Conservation (phyloP, 2,113 vertebrate species). For the Lathamus discolor region DNA sequence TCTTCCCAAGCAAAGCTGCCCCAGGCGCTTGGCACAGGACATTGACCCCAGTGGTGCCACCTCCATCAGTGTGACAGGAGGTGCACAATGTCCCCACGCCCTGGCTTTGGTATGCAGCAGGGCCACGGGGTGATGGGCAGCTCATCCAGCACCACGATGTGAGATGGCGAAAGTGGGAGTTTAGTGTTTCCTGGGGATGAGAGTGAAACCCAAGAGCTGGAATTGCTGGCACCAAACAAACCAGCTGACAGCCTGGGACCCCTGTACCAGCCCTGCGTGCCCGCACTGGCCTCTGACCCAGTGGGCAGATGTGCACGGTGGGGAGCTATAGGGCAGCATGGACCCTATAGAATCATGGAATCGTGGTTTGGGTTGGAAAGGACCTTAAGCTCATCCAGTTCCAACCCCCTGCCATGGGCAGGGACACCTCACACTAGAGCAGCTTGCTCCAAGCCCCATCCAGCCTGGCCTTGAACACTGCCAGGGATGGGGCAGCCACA, state of each 20-base stretch:
- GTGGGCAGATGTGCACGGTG: not conserved
- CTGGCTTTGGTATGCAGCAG: not conserved
- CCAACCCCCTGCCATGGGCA: not conserved
- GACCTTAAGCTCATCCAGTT: not conserved
- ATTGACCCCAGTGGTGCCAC: not conserved
- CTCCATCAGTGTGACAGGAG: not conserved
- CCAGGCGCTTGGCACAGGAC: not conserved
- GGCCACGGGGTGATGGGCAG: not conserved
- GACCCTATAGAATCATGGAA: not conserved
- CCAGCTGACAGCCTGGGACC: not conserved
- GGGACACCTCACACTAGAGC: not conserved
- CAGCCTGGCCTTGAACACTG: too few relatives aligned
- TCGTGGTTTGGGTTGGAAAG: not conserved
- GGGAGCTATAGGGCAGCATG: not conserved
- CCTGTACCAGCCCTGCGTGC: not conserved
- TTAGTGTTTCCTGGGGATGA: not conserved
- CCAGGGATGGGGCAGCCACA: not conserved
- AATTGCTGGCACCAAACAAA: not conserved
- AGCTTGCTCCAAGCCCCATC: not conserved
- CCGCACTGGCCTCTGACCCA: not conserved
- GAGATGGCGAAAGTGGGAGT: not conserved
- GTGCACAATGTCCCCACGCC: not conserved
- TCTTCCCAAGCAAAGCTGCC: not conserved
- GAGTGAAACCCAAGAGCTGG: not conserved
- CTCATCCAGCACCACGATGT: accelerated